These are phyloP conservation scores for Zaprionus africanus DNA, from an alignment of 1,140 invertebrate species.

Conservation along the genomic window DNA sequence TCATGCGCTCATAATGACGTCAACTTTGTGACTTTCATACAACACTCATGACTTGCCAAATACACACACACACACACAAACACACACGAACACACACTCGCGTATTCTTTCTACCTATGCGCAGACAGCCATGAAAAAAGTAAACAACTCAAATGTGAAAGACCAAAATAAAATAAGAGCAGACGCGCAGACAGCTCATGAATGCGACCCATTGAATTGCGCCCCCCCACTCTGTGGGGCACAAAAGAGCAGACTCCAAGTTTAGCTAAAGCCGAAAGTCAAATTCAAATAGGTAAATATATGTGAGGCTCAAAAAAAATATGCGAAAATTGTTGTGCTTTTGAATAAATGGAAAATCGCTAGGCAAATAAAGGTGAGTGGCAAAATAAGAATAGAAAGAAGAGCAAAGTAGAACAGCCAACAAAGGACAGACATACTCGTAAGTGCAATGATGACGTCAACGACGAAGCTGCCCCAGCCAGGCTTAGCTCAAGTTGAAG, in stretches of 20 bases:
- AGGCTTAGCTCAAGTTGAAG: constrained; percentile 58
- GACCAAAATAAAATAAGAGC: constrained; percentile 36
- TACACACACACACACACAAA: constrained; percentile 1
- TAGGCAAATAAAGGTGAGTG: constrained; percentile 72
- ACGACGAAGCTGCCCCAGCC: constrained; percentile 22
- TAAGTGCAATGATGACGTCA: constrained; percentile 57
- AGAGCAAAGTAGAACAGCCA: constrained; percentile 11
- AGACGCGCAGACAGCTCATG: constrained; percentile 57
- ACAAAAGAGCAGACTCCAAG: constrained; percentile 73
- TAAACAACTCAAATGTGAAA: constrained; percentile 59
- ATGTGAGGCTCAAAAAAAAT: constrained; percentile 16
- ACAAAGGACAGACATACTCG: constrained; percentile 48
- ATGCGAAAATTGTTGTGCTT: constrained; percentile 67
- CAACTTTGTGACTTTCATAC: constrained; percentile 46
- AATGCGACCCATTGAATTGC: constrained; percentile 66
- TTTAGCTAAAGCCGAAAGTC: constrained; percentile 77
- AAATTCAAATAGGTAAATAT: constrained; percentile 74
- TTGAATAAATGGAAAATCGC: constrained; percentile 71
- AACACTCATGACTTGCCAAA: constrained; percentile 53
- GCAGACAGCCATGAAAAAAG: constrained; percentile 46
- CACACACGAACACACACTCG: constrained; percentile 9
- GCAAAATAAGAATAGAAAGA: constrained; percentile 17
- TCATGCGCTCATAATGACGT: constrained; percentile 66
- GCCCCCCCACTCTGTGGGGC: constrained; percentile 15
- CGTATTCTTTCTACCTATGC: constrained; percentile 34